Evolutionary conservation across 2,888 invertebrate species (phyloP), one percentile per base, ranked within the genome.

Genomic region (Bugulina stolonifera): DNA sequence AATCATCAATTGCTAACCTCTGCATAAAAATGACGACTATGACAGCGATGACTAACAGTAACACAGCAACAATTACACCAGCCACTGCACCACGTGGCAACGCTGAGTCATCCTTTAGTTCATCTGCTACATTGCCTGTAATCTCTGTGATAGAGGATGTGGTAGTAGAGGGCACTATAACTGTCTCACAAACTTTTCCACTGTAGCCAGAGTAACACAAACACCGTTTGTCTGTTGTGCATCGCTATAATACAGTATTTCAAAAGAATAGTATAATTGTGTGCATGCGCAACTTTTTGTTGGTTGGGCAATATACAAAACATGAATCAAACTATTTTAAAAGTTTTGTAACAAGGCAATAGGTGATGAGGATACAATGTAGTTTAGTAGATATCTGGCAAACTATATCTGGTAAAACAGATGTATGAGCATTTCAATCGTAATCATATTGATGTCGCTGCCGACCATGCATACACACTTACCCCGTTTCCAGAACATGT

Each of bases 401-500:
- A n/a, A n/a, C n/a, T n/a, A n/a, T n/a, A n/a, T n/a, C n/a, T n/a
- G n/a, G n/a, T n/a, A n/a, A n/a, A n/a, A n/a, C n/a, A n/a, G n/a
- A n/a, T n/a, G n/a, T n/a, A n/a, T n/a, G n/a, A n/a, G n/a, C n/a
- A n/a, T n/a, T n/a, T n/a, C n/a, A n/a, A n/a, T n/a, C n/a, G n/a
- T n/a, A n/a, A n/a, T n/a, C n/a, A n/a, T n/a, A n/a, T n/a, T n/a
- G n/a, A n/a, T n/a, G n/a, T n/a, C n/a, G n/a, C n/a, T n/a, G n/a
- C n/a, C n/a, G n/a, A n/a, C n/a, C n/a, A n/a, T n/a, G n/a, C n/a
- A n/a, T n/a, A n/a, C n/a, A 25, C 3, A 90, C 92, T 90, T 87
- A 95, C 97, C 87, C 98, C 98, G 86, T 92, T 91, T 75, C 92
- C 93, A 73, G 96, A 96, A 87, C 98, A 99, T 83, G 94, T 92